Evolutionary conservation across 23 tunicate genomes (phyloP).

Genomic region (Halocynthia aurantium): DNA sequence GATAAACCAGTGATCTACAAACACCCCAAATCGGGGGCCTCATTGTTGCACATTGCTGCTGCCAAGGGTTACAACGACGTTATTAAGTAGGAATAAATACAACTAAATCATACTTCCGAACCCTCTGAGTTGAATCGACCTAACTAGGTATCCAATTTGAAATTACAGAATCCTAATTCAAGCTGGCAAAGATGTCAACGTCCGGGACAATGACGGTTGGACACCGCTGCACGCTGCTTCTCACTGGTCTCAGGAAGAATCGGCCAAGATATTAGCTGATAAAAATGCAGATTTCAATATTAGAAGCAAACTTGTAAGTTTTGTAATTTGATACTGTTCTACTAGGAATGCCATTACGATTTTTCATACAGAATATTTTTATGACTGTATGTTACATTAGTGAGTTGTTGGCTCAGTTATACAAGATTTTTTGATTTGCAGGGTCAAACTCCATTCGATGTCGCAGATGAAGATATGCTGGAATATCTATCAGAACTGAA

Average conservation of each 20-base stretch:
- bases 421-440: not conserved
- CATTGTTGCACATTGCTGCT: constrained; percentile 93
- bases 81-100: constrained; percentile 34
- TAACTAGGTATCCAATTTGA: not conserved
- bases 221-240: constrained; percentile 99
- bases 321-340: not conserved
- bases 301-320: constrained; percentile 58
- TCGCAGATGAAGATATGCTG: constrained; percentile 94
- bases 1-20: constrained; percentile 27
- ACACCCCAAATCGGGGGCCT: constrained; percentile 86
- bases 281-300: constrained; percentile 50
- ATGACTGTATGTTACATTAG: not conserved
- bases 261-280: constrained; percentile 83
- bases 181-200: constrained; percentile 74
- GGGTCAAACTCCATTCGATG: constrained; percentile 95
- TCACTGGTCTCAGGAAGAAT: constrained; percentile 96
- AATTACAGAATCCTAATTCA: constrained; percentile 51
- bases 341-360: not conserved
- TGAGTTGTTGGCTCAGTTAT: not conserved
- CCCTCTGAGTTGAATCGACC: not conserved
- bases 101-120: not conserved
- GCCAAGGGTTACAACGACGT: constrained; percentile 96
- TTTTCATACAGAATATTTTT: not conserved
- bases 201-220: constrained; percentile 88
- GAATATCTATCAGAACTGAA: constrained; percentile 63